Conservation (phyloP, 2,113 vertebrate species). For the Sminthopsis crassicaudata region DNA sequence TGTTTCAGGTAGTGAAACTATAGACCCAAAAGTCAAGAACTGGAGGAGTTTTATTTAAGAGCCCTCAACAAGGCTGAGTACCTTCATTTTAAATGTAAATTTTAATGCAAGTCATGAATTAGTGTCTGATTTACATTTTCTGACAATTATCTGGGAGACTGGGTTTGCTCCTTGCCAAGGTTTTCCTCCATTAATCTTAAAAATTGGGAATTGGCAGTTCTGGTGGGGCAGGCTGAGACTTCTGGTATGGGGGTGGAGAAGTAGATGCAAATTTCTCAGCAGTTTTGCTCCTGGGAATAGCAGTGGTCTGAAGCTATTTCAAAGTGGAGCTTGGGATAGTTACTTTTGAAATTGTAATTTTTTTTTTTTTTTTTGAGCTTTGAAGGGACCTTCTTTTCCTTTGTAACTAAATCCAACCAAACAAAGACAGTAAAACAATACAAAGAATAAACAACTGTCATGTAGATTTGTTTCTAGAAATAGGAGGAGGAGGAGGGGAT, state of each 20-base stretch:
- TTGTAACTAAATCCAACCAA: background rate
- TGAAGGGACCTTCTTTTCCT: background rate
- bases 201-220: background rate
- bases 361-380: background rate
- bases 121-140: background rate
- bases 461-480: background rate
- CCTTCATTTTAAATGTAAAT: rapidly evolving
- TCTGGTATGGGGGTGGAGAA: background rate
- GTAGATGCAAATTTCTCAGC: background rate
- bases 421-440: background rate
- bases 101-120: background rate
- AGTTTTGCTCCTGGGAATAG: background rate
- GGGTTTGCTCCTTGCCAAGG: background rate
- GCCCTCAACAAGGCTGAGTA: background rate
- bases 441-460: background rate
- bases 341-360: background rate
- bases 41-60: background rate
- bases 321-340: background rate
- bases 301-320: background rate
- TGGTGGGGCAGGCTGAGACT: background rate
- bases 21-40: background rate
- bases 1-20: background rate
- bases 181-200: background rate
- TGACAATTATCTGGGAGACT: background rate
- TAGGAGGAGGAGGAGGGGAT: background rate